Base-by-base conservation (phyloP, 2,113 vertebrate species). In the Poecilia latipinna region DNA sequence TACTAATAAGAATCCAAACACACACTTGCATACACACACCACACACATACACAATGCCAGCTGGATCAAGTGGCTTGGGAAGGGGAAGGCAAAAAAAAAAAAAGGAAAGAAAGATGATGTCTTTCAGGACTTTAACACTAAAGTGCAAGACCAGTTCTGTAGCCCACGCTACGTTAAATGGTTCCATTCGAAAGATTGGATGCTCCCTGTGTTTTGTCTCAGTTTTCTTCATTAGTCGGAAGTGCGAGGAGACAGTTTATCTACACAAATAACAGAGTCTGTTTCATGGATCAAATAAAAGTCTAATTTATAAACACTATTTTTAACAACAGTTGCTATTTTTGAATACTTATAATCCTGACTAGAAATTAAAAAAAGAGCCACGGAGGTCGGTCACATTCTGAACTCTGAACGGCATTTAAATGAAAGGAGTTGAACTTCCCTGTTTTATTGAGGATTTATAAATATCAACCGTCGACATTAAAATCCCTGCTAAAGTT, bases 1-100 rank as follows among this genome's bases (percentile, higher is more conserved):
- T 2, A 26, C 26, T 26, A 26, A 26, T 26, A 26, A 26, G 26
- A 26, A 80, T 65, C 72, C 75, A 82, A 44, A 19, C 44, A 48
- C 17, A 48, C 44, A 48, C 44, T 71, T 68, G 65, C 39, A 79
- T 74, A 26, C 39, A 82, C 74, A 64, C 57, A 54, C 62, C 39
- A 82, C 74, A 64, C 57, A 54, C 62, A 74, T 42, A 79, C 70
- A 69, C 31, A 65, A 3, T 77, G 65, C 73, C 82, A 87, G 80
- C 60, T 66, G 69, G 73, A 82, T 77, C 73, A 89, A 80, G 68
- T 65, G 73, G 69, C 51, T 69, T 32, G 57, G 57, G 26, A 17
- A 62, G 26, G 11, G 28, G 35, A 60, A 62, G n/a, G 61, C n/a
- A 33, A 13, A 48, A 48, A 35, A 15, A 31, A 26, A 29, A 17